Base-by-base conservation (phyloP, 2,797 vertebrate species). In the Fistularia tabacaria region DNA sequence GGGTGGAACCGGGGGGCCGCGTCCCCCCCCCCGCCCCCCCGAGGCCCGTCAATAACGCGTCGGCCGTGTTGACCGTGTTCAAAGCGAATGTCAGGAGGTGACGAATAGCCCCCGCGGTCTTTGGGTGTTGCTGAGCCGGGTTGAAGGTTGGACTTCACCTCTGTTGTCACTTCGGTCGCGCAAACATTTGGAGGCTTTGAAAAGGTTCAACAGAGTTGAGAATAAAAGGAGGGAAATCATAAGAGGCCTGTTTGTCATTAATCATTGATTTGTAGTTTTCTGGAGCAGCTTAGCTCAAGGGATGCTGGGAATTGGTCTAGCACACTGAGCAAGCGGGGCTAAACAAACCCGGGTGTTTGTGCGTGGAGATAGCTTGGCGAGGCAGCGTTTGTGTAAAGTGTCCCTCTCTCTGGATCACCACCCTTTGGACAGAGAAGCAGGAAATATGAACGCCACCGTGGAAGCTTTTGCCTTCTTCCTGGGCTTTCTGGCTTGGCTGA, bases 401-500 rank as follows among this genome's bases (percentile, higher is more conserved):
- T 51, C 64, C 38, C 14, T 70, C 46, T 65, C 8, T 55, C 9
- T 10, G 50, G 73, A 75, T 66, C 72, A 66, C 46, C 1, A 46
- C 9, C 38, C n/a, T 3, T 49, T 46, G 7, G 45, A 54, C 3
- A 48, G 46, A 66, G 45, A 51, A 68, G 54, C 15, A 46, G 54
- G 49, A 54, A 70, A 60, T 50, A 89, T 90, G 85, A 85, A 90
- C 47, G 40, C 79, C 0, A 41, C 73, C 13, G 77, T 93, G 57
- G 93, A 94, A 80, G 87, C 71, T 25, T 69, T 91, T 15, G 91
- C 91, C 15, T 90, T 91, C 66, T 80, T 92, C 52, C 14, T 93
- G 75, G 89, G 86, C 7, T 87, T 91, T 46, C 15, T 87, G 54
- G 90, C 83, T 38, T 92, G 92, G 84, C 62, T 90, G 49, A 88